Conservation (phyloP, 2,888 invertebrate genomes). For the Meiosimyza platycephala region DNA sequence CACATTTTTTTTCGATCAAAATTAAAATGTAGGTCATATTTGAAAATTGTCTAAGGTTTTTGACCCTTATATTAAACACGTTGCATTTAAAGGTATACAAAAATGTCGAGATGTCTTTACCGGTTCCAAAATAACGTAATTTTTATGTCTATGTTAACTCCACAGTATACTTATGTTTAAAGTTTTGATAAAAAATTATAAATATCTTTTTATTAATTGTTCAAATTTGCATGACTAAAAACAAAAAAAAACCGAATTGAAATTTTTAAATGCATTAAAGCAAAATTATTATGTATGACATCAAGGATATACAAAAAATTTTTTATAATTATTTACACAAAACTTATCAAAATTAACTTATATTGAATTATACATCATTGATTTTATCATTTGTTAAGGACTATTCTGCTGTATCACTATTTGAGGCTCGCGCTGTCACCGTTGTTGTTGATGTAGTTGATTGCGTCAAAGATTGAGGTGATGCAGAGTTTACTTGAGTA, state of each 20-base stretch:
- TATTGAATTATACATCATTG: constrained; percentile 34
- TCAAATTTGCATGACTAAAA: no score
- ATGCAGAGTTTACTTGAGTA: constrained; percentile 50
- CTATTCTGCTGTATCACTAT: constrained; percentile 44
- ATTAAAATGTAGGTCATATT: no score
- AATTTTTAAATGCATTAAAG: background rate
- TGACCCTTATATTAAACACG: no score
- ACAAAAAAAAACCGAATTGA: background rate
- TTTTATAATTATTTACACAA: constrained; percentile 59
- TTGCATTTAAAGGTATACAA: no score
- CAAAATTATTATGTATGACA: constrained; percentile 34
- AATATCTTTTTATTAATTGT: no score
- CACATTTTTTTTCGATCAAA: no score
- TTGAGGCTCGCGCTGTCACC: constrained; percentile 41
- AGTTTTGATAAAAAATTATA: no score
- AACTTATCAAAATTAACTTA: constrained; percentile 47
- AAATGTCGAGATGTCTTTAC: no score
- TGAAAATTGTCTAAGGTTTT: no score
- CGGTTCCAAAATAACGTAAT: no score
- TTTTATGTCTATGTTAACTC: no score
- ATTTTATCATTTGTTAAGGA: constrained; percentile 34
- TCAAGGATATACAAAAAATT: constrained; percentile 51
- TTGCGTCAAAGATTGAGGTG: background rate
- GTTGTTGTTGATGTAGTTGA: constrained; percentile 50
- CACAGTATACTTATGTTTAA: no score